Conservation (phyloP, 1,140 invertebrate genomes). For the Zaprionus inermis region DNA sequence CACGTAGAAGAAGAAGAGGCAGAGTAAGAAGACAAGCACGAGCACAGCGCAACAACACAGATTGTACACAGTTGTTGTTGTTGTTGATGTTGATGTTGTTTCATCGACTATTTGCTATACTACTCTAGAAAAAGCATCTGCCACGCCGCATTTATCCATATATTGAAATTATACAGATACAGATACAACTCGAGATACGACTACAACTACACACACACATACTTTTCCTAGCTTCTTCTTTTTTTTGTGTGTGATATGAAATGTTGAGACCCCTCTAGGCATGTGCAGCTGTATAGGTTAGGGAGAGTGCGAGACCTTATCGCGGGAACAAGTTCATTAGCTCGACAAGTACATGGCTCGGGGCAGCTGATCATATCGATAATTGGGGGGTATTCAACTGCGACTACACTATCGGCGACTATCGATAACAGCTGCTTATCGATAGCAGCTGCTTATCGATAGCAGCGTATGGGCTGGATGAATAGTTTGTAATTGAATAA, state of each 20-base stretch:
- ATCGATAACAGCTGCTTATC: not conserved
- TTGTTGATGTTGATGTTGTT: not conserved
- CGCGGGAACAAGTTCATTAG: slow-evolving; percentile 1
- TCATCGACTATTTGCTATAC: slow-evolving; percentile 27
- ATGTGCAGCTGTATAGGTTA: not conserved
- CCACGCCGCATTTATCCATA: slow-evolving; percentile 1
- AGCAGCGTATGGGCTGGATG: too few species aligned
- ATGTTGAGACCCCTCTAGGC: not conserved
- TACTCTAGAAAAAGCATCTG: not conserved
- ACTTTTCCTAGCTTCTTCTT: not conserved
- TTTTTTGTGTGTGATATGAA: not conserved
- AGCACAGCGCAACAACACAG: slow-evolving; percentile 29
- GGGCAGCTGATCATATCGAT: not conserved
- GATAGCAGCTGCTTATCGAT: not conserved
- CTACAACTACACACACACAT: not conserved
- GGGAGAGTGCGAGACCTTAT: not conserved
- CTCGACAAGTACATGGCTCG: not conserved
- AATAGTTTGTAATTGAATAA: too few species aligned
- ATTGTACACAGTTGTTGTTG: slow-evolving; percentile 1
- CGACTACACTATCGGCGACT: too few species aligned
- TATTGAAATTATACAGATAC: not conserved
- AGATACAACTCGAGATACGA: not conserved
- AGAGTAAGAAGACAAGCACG: slow-evolving; percentile 20
- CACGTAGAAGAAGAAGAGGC: slow-evolving; percentile 7
- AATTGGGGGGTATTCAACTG: too few species aligned